Base-by-base conservation (phyloP, 2,797 vertebrate genomes). In the Decapterus maruadsi region DNA sequence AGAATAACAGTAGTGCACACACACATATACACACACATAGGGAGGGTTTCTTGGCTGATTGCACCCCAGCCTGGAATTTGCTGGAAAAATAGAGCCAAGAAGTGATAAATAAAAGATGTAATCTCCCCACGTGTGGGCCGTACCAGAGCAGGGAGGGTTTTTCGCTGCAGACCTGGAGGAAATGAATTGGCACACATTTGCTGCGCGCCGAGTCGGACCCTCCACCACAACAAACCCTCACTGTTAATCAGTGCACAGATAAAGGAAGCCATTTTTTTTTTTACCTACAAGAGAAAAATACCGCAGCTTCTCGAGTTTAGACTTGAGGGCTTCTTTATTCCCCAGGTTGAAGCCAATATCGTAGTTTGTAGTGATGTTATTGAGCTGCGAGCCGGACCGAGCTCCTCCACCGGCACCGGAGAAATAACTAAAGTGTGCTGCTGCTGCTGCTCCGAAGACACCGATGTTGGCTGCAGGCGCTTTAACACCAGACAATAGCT, bases 21-120 rank as follows among this genome's bases (percentile, higher is more conserved):
- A 63, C 40, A 62, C 20, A 55, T 86, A 93, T 85, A 74, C 90
- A 89, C 65, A 69, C 59, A 66, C 63, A 68, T 17, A 69, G 86
- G 96, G 96, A 96, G 96, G 95, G 94, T 94, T 96, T 96, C 86
- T 96, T 95, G 96, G 96, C 96, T 96, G 96, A 96, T 97, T 97
- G 95, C 95, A 93, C 95, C 95, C 95, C 93, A 92, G 93, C 92
- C 92, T 95, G 96, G 97, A 98, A 98, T 99, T 97, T 95, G 89
- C 95, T 95, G 96, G 96, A 95, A 91, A 97, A 97, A 96, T 96
- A 96, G 96, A 97, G 96, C 95, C 95, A 95, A 96, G 93, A 92
- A 94, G 95, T 63, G 95, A 97, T 98, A 97, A 97, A 98, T 97
- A 98, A 98, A 98, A 98, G 96, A 97, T 97, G 96, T 95, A 96